A percentile compares a stretch with the other conserved stretches of the same genome.
Evolutionary conservation across 2,113 vertebrate genomes (phyloP).

Genomic region (Tonatia bakeri): DNA sequence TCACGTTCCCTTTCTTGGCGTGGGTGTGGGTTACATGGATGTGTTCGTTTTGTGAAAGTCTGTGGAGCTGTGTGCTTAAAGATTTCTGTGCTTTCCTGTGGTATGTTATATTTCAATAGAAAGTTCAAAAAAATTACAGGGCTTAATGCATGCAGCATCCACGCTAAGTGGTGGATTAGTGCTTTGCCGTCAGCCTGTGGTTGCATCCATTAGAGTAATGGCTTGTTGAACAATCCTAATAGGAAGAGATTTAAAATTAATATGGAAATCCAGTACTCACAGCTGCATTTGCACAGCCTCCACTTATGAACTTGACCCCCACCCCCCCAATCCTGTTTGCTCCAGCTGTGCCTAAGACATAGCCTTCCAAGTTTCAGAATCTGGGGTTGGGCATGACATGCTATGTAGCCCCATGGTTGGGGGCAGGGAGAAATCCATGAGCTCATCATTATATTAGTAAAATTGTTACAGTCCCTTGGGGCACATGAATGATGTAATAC

Average conservation of each 20-base stretch:
- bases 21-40: not conserved
- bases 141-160: not conserved
- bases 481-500: not conserved
- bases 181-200: slow-evolving; percentile 44
- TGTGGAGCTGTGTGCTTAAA: not conserved
- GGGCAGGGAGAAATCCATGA: not conserved
- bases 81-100: slow-evolving; percentile 3
- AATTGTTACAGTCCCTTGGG: not conserved
- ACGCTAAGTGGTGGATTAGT: not conserved
- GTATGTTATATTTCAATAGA: slow-evolving; percentile 14
- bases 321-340: not conserved
- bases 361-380: not conserved
- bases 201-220: slow-evolving; percentile 51
- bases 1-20: not conserved
- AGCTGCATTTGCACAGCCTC: not conserved
- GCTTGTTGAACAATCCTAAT: slow-evolving; percentile 52
- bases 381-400: not conserved
- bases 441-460: not conserved
- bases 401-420: not conserved
- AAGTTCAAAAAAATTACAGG: slow-evolving; percentile 22
- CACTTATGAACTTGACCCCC: not conserved
- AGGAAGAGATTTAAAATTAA: slow-evolving; percentile 60
- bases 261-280: not conserved
- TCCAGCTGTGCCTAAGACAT: not conserved
- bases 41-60: not conserved